Conservation (phyloP, 1,140 invertebrate genomes). For the Saccostrea glomerata region DNA sequence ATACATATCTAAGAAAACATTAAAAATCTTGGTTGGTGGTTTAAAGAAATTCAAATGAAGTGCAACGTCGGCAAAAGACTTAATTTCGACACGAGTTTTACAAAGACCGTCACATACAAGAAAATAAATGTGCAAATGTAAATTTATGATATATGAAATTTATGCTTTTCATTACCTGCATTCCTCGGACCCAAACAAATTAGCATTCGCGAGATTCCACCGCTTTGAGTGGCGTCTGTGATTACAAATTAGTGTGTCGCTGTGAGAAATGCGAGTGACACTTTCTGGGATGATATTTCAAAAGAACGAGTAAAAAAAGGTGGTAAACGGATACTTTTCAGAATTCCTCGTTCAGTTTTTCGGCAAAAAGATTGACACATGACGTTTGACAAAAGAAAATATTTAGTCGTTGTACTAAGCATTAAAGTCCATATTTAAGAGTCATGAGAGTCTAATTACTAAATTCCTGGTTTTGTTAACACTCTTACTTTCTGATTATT, state of each 20-base stretch:
- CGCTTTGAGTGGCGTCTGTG: neutral
- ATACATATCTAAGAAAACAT: no score
- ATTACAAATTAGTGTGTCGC: slow-evolving; percentile 20
- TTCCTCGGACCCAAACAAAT: slow-evolving; percentile 33
- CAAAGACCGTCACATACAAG: neutral
- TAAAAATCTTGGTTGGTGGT: no score
- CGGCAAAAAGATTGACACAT: neutral
- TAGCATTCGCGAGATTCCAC: slow-evolving; percentile 23
- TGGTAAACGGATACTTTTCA: neutral
- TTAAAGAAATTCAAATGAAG: neutral
- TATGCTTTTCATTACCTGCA: slow-evolving; percentile 34
- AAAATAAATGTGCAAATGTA: slow-evolving; percentile 32
- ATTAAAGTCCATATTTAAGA: neutral
- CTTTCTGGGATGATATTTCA: slow-evolving; percentile 7
- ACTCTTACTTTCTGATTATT: neutral
- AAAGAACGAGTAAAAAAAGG: neutral
- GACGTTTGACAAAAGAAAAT: neutral
- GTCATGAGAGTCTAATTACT: neutral
- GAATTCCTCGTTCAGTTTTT: slow-evolving; percentile 7
- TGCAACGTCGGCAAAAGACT: neutral
- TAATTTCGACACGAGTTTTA: neutral
- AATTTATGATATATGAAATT: slow-evolving; percentile 35
- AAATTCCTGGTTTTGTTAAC: neutral
- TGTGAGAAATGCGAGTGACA: neutral
- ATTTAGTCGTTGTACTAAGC: neutral